These are phyloP conservation scores for Neoarius graeffei DNA, from an alignment of 2,113 vertebrate species.

Conservation along the genomic window DNA sequence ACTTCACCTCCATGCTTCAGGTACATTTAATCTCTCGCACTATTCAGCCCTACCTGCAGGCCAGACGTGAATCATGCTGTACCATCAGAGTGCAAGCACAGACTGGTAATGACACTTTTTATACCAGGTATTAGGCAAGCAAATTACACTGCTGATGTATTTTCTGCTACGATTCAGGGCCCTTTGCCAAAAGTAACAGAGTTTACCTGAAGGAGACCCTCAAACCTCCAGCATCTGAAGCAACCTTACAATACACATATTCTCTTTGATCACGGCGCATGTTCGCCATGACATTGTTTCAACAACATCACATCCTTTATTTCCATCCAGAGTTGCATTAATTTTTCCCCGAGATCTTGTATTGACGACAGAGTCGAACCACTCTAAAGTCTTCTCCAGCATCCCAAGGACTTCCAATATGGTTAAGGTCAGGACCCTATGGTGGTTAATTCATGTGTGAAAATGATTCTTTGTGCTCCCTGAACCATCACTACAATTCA, in stretches of 20 bases:
- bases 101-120: slow-evolving; percentile 42
- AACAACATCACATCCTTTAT: too few species aligned
- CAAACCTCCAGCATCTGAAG: neutral
- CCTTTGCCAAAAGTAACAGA: slow-evolving; percentile 3
- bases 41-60: slow-evolving; percentile 40
- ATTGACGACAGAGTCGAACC: too few species aligned
- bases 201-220: slow-evolving; percentile 19
- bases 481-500: too few species aligned
- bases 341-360: too few species aligned
- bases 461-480: too few species aligned
- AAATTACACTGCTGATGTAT: slow-evolving; percentile 22
- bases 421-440: too few species aligned
- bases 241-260: neutral
- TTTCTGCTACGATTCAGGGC: slow-evolving; percentile 26
- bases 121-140: slow-evolving; percentile 41
- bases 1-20: neutral
- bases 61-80: slow-evolving; percentile 43
- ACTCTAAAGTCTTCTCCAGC: too few species aligned
- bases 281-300: too few species aligned
- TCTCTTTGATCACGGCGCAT: too few species aligned
- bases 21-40: slow-evolving; percentile 22
- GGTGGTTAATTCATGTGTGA: too few species aligned
- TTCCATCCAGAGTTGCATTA: too few species aligned
- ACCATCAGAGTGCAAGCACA: slow-evolving; percentile 22
- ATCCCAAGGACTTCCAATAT: too few species aligned